A percentile compares a stretch with the other conserved stretches of the same genome.
These are phyloP conservation scores for Conistra vaccinii DNA, from an alignment of 2,888 invertebrate species.

Conservation along the genomic window DNA sequence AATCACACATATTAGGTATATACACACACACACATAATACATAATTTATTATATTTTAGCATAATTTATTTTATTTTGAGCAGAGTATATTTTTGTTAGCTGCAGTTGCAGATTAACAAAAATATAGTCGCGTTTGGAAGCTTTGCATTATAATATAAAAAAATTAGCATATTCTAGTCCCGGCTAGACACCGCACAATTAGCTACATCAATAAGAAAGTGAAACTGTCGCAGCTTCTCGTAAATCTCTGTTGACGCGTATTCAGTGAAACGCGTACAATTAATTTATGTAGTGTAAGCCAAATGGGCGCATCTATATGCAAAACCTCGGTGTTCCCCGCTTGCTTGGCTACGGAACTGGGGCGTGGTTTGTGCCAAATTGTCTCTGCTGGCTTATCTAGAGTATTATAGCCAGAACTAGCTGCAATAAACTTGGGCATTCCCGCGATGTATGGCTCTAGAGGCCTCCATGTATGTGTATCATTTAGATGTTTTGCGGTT, in stretches of 20 bases:
- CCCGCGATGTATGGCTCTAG: constrained; percentile 81
- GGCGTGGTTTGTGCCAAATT: constrained; percentile 89
- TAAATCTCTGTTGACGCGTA: constrained; percentile 79
- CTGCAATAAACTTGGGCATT: constrained; percentile 86
- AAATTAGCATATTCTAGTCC: constrained; percentile 32
- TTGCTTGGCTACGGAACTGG: constrained; percentile 87
- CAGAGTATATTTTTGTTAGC: no score
- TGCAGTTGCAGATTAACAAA: no score
- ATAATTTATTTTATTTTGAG: no score
- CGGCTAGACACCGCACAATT: constrained; percentile 39
- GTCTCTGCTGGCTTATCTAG: constrained; percentile 90
- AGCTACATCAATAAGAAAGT: constrained; percentile 63
- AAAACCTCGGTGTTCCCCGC: constrained; percentile 85
- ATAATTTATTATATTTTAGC: no score
- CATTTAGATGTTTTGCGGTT: constrained; percentile 77
- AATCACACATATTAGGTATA: no score
- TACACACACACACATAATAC: no score
- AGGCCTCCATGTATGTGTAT: constrained; percentile 76
- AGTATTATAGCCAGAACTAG: constrained; percentile 85
- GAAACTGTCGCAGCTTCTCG: constrained; percentile 61
- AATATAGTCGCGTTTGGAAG: background rate
- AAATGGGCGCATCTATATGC: constrained; percentile 89
- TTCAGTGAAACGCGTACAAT: constrained; percentile 86
- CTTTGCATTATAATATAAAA: constrained; percentile 19
- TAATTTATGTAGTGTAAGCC: constrained; percentile 88